These are phyloP conservation scores for Polydrusus tereticollis DNA, from an alignment of 2,888 invertebrate genomes.

Conservation along the genomic window DNA sequence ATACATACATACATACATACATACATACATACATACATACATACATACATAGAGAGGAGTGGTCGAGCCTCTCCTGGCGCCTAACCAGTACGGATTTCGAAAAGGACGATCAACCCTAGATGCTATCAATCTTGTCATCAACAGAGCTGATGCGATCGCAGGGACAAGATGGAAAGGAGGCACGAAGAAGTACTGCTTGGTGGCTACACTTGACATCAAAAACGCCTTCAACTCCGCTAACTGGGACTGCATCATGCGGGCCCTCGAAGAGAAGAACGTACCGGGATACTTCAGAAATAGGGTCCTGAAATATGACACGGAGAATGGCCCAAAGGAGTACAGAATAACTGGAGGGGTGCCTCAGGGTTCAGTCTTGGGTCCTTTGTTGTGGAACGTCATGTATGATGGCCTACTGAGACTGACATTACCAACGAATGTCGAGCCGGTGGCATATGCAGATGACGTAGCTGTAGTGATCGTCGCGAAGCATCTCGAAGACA, in stretches of 20 bases:
- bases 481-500: conserved; percentile 21
- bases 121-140: background rate
- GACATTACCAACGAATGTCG: background rate
- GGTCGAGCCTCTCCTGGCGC: no score
- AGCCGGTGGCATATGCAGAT: conserved; percentile 6
- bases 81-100: no score
- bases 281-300: background rate
- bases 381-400: conserved; percentile 16
- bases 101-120: background rate
- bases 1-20: no score
- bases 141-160: background rate
- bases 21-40: no score
- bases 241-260: conserved; percentile 18
- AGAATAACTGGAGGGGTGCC: conserved; percentile 10
- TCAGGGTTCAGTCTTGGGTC: conserved; percentile 11
- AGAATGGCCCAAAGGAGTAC: conserved; percentile 6
- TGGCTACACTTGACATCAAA: conserved; percentile 14
- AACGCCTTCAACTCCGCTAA: conserved; percentile 17
- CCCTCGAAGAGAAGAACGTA: background rate
- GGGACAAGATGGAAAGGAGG: conserved; percentile 20
- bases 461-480: conserved; percentile 60
- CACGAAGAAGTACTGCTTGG: conserved; percentile 10
- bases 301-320: no score
- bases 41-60: no score
- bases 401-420: conserved; percentile 1